phyloP scores from a whole-genome alignment of 2,797 vertebrate genomes.

The Acanthurus tractus region DNA sequence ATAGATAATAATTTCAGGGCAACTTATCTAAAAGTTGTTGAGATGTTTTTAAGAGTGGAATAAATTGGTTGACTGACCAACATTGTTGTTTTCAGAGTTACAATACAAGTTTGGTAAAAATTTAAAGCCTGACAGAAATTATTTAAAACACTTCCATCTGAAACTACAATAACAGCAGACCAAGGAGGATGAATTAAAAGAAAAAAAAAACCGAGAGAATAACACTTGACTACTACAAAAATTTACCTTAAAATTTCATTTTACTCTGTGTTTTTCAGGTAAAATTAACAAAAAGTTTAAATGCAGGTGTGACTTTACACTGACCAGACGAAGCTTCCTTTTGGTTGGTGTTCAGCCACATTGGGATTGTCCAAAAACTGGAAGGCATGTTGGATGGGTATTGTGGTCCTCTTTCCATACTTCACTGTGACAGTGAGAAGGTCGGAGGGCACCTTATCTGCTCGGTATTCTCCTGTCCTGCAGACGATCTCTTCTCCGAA shows the following conservation, averaged over 20 bases:
- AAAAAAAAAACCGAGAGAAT: too few relatives aligned
- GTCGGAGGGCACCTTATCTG: constrained; percentile 78
- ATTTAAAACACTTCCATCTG: not conserved
- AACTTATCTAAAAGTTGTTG: not conserved
- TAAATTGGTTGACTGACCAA: not conserved
- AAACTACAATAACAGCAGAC: not conserved
- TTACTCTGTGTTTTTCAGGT: too few relatives aligned
- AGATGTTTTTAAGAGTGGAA: not conserved
- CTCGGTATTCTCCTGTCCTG: constrained; percentile 78
- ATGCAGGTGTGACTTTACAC: constrained; percentile 31
- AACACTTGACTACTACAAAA: too few relatives aligned
- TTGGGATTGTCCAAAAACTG: constrained; percentile 83
- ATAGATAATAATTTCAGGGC: too few relatives aligned
- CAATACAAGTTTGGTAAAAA: too few relatives aligned
- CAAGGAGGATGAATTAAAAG: too few relatives aligned
- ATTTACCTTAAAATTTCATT: too few relatives aligned
- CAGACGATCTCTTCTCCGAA: constrained; percentile 83
- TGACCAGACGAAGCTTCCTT: constrained; percentile 85
- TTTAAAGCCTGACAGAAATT: not conserved
- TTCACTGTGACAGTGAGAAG: constrained; percentile 66
- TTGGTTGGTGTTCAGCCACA: constrained; percentile 75
- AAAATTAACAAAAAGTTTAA: not conserved
- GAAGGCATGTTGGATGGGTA: constrained; percentile 66
- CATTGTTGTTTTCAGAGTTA: not conserved
- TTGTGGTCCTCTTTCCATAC: constrained; percentile 80